Base-by-base conservation (phyloP, 53 echinoderm and acorn worm species). In the Apostichopus leukothele region DNA sequence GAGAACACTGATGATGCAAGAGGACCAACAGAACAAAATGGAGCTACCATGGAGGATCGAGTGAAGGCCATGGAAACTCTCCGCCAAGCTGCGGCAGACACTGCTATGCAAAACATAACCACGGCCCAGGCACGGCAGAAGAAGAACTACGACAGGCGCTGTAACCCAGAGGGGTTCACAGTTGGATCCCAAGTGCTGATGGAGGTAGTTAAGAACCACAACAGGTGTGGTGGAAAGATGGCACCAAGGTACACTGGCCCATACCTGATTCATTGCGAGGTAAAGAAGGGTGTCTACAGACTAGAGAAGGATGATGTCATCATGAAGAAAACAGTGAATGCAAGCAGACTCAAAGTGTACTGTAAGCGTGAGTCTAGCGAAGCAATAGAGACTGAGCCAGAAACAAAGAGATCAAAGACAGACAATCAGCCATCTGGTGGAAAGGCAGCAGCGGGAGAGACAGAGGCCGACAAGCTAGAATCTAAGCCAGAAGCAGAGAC, bases 161-260 rank as follows among this genome's bases (percentile, higher is more conserved):
- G 75, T n/a, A 75, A 12, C 4, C 75, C 75, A 14, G 16, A 75
- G 22, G 75, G 2, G 9, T 12, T 75, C 75, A 23, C 13, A n/a
- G 19, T 12, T 75, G 75, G 75, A 26, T 75, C 75, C 9, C 16
- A 75, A 75, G 75, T 75, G 19, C 75, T 75, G 75, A 75, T 75
- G 75, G 19, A 75, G 75, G 75, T 75, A 20, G 75, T 75, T 12
- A 75, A 75, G 75, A 75, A 8, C 20, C 75, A 75, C 1, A 75
- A n/a, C 7, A 6, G 20, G 75, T 75, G 75, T 75, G 9, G 75
- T 75, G 75, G 75, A 9, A 75, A 75, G 75, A 75, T 75, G 20
- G 75, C 75, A 75, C 22, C 75, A 75, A 4, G 7, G 26, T 75
- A 75, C 4, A 75, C 75, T 16, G 75, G 75, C 12, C 75, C 75